Evolutionary conservation across 2,888 invertebrate species (phyloP).

Genomic region (Hypena proboscidalis): DNA sequence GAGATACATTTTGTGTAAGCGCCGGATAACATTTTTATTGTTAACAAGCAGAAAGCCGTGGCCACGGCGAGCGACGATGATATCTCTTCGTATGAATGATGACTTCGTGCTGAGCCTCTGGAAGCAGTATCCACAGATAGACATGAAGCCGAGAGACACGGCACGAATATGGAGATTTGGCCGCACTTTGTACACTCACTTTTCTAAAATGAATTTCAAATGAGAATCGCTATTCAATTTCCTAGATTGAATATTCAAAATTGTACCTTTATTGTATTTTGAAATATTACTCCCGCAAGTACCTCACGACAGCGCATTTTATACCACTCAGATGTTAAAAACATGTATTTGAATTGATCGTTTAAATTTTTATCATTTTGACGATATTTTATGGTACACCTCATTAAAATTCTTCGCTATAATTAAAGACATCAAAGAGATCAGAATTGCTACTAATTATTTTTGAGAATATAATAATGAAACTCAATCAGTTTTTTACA

Average conservation of each 20-base stretch:
- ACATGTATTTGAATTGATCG: slow-evolving; percentile 7
- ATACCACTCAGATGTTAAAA: background rate
- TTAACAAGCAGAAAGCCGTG: slow-evolving; percentile 80
- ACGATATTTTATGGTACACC: slow-evolving; percentile 20
- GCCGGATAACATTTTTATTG: slow-evolving; percentile 84
- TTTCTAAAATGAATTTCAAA: slow-evolving; percentile 40
- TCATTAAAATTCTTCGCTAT: slow-evolving; percentile 27
- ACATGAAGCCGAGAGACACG: slow-evolving; percentile 70
- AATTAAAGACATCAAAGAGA: slow-evolving; percentile 30
- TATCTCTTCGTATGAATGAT: slow-evolving; percentile 84
- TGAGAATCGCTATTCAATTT: slow-evolving; percentile 36
- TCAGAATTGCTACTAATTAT: slow-evolving; percentile 23
- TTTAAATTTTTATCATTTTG: slow-evolving; percentile 2
- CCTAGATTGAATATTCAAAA: slow-evolving; percentile 33
- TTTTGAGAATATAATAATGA: slow-evolving; percentile 17
- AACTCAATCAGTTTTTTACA: slow-evolving; percentile 32
- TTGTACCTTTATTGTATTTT: slow-evolving; percentile 17
- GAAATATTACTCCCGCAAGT: slow-evolving; percentile 4
- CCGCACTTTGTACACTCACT: slow-evolving; percentile 34
- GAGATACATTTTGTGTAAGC: slow-evolving; percentile 78
- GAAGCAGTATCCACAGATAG: slow-evolving; percentile 71
- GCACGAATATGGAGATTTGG: slow-evolving; percentile 78
- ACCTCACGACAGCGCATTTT: background rate
- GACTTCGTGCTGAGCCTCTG: slow-evolving; percentile 82
- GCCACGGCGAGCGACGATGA: slow-evolving; percentile 80